A percentile compares a stretch with the other conserved stretches of the same genome.
Conservation (phyloP, 2,888 invertebrate genomes). For the Poecilus cupreus region DNA sequence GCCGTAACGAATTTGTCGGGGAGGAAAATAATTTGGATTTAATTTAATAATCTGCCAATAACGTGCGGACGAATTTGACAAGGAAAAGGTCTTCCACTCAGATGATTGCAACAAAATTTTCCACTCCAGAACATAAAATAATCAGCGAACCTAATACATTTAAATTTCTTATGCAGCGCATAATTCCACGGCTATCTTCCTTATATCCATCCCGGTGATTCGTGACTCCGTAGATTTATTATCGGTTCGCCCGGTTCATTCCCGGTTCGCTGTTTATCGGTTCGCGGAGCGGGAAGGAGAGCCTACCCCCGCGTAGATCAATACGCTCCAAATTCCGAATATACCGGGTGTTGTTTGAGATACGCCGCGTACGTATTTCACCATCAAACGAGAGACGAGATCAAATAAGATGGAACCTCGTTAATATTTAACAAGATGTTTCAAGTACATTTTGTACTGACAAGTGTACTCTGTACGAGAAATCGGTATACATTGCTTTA, state of each 20-base stretch:
- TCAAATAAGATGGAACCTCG: background rate
- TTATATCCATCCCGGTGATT: conserved; percentile 38
- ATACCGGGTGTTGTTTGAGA: background rate
- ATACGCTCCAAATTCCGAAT: conserved; percentile 46
- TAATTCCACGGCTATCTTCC: conserved; percentile 44
- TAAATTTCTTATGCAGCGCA: conserved; percentile 47
- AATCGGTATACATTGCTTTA: background rate
- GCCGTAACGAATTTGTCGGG: too few species aligned
- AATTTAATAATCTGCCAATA: background rate
- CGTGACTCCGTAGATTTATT: conserved; percentile 48
- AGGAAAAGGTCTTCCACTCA: background rate
- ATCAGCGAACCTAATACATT: conserved; percentile 35
- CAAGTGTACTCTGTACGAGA: background rate
- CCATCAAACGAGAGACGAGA: background rate
- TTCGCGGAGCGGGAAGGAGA: background rate
- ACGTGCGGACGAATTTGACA: background rate
- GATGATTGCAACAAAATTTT: conserved; percentile 45
- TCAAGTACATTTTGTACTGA: background rate
- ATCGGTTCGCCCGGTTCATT: conserved; percentile 56
- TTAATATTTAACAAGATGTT: background rate
- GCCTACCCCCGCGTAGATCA: conserved; percentile 46
- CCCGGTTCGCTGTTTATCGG: conserved; percentile 59
- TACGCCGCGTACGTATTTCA: background rate
- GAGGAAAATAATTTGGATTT: background rate
- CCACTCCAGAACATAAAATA: conserved; percentile 40